These are phyloP conservation scores for Ctenopoma multispine DNA, from an alignment of 2,797 vertebrate genomes.

Conservation along the genomic window DNA sequence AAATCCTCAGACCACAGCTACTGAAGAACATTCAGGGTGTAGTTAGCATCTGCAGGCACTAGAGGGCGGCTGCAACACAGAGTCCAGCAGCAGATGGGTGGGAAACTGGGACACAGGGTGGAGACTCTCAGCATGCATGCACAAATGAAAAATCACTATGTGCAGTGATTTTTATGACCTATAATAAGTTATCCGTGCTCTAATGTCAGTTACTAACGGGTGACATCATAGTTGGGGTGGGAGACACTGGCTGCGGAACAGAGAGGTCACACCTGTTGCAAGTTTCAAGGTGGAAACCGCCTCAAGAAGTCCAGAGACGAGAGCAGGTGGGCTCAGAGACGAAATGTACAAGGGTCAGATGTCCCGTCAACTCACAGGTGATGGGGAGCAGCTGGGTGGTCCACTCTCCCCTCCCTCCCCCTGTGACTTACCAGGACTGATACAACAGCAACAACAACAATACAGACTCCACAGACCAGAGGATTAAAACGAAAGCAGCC, in stretches of 20 bases:
- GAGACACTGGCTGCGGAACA: slow-evolving; percentile 22
- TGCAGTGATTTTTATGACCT: neutral
- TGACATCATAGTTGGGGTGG: slow-evolving; percentile 17
- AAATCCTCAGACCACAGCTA: slow-evolving; percentile 58
- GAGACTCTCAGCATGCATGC: slow-evolving; percentile 2
- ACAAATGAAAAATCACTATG: too few relatives aligned
- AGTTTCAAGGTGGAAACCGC: slow-evolving; percentile 36
- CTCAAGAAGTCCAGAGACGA: slow-evolving; percentile 24
- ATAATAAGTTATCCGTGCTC: slow-evolving; percentile 18
- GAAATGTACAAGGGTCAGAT: slow-evolving; percentile 39
- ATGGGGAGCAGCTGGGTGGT: slow-evolving; percentile 64
- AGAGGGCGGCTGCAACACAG: slow-evolving; percentile 75
- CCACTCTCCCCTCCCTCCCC: neutral
- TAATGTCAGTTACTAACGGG: slow-evolving; percentile 24
- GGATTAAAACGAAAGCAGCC: slow-evolving; percentile 41
- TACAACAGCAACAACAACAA: slow-evolving; percentile 26
- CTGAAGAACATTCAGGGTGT: slow-evolving; percentile 7
- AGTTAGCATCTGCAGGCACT: slow-evolving; percentile 55
- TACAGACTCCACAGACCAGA: slow-evolving; percentile 28
- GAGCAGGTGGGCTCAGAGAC: slow-evolving; percentile 63
- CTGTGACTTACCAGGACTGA: slow-evolving; percentile 11
- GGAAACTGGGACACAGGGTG: slow-evolving; percentile 14
- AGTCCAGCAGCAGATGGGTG: slow-evolving; percentile 11
- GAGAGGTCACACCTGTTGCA: slow-evolving; percentile 67
- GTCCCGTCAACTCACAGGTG: slow-evolving; percentile 59